Evolutionary conservation across 2,113 vertebrate species (phyloP), one percentile per base, ranked within the genome.

Genomic region (Pseudolaguvia tuberculata): DNA sequence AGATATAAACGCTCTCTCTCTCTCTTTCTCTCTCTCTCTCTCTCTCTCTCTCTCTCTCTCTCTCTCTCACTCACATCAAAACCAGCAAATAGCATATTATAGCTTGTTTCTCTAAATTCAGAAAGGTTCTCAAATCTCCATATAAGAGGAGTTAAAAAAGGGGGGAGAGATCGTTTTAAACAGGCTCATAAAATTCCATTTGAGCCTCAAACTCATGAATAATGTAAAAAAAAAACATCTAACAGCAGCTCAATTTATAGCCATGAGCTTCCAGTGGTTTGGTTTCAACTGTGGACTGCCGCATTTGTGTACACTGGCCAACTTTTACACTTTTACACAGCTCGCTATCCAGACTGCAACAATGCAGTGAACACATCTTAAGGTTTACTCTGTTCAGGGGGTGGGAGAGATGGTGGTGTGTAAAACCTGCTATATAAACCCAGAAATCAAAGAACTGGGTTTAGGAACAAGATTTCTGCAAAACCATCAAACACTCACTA

Each of bases 61-160:
- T 51, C 23, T 55, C 18, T 57, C 52, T 71, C 39, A 66, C 51
- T 52, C 68, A 66, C 53, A 76, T 25, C 11, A 18, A 15, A 50
- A 18, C 23, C 23, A 50, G 23, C 25, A 67, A 27, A 50, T 13
- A 27, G 42, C 21, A 21, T 27, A 25, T 65, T 65, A 23, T 25
- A 62, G 4, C 61, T 45, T 2, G 42, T 48, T 48, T 65, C 21
- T 47, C 21, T 25, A 47, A 17, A 65, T 47, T 25, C 18, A 29
- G 29, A 13, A 42, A 13, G n/a, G 27, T n/a, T 35, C 0, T 1
- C n/a, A 20, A 21, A 45, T 45, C 35, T 65, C 23, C 1, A 5
- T 15, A 25, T 25, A 48, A 66, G 14, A 27, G 42, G 3, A 47
- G 15, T 17, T 23, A 1, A 20, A 18, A 50, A 27, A 17, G 29